Conservation (phyloP, 1,140 invertebrate species). For the Drosophila prosaltans region DNA sequence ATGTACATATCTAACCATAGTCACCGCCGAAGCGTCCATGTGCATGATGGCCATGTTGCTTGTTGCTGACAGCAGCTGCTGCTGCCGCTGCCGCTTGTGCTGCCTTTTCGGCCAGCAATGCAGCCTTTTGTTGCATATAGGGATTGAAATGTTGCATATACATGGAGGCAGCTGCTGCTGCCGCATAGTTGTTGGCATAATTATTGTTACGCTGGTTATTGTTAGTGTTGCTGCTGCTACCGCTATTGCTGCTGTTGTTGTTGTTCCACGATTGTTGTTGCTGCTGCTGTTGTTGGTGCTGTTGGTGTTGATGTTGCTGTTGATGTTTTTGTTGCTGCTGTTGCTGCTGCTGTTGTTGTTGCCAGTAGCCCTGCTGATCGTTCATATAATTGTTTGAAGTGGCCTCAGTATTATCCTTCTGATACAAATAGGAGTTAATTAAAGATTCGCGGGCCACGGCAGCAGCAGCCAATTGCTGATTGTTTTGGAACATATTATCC, state of each 20-base stretch:
- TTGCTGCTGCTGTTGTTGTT: constrained; percentile 59
- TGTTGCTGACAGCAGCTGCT: constrained; percentile 39
- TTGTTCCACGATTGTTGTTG: constrained; percentile 40
- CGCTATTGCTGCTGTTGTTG: constrained; percentile 45
- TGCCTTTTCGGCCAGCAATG: constrained; percentile 64
- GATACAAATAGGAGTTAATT: constrained; percentile 69
- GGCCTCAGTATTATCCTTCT: constrained; percentile 47
- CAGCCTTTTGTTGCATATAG: constrained; percentile 73
- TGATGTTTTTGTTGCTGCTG: constrained; percentile 52
- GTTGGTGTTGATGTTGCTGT: constrained; percentile 28
- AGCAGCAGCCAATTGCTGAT: constrained; percentile 55
- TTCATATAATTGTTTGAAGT: constrained; percentile 48
- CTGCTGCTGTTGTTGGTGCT: constrained; percentile 34
- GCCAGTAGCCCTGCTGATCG: constrained; percentile 68
- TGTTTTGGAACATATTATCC: constrained; percentile 75
- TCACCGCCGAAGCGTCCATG: constrained; percentile 63
- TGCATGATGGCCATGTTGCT: constrained; percentile 55
- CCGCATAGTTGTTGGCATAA: constrained; percentile 69
- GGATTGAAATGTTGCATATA: constrained; percentile 79
- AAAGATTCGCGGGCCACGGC: constrained; percentile 53
- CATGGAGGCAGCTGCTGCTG: constrained; percentile 70
- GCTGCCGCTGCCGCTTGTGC: constrained; percentile 58
- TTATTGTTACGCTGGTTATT: constrained; percentile 45
- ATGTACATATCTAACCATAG: constrained; percentile 51
- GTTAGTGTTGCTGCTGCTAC: constrained; percentile 37